phyloP scores from a whole-genome alignment of 2,797 vertebrate species.

The Cossypha dichroa region DNA sequence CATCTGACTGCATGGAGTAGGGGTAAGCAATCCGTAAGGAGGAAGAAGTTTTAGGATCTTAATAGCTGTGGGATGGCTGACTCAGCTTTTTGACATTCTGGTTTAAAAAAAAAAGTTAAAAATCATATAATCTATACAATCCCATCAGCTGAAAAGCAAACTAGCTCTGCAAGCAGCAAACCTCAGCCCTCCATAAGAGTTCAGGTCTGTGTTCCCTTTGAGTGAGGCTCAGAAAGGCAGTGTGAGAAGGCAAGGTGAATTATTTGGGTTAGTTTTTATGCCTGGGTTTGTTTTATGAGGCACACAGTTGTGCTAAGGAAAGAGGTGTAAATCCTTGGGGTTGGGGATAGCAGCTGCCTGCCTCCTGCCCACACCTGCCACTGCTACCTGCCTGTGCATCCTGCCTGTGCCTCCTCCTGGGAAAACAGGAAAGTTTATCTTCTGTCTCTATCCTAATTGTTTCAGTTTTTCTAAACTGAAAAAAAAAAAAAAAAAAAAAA shows the following conservation, averaged over 20 bases:
- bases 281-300: background rate
- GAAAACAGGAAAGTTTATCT: background rate
- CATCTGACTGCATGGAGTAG: constrained; percentile 21
- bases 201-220: background rate
- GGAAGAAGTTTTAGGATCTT: background rate
- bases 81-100: constrained; percentile 43
- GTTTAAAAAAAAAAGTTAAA: background rate
- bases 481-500: background rate
- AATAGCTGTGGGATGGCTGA: constrained; percentile 34
- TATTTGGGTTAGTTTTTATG: background rate
- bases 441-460: background rate
- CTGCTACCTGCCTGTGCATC: background rate
- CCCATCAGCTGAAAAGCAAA: background rate
- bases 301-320: background rate
- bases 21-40: constrained; percentile 23
- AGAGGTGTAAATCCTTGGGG: background rate
- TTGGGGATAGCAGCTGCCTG: background rate
- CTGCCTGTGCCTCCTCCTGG: background rate
- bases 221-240: background rate
- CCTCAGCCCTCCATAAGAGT: background rate
- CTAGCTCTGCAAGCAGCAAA: background rate
- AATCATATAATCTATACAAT: background rate
- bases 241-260: background rate
- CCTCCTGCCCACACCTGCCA: background rate
- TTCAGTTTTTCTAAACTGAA: background rate